These are phyloP conservation scores for Yponomeuta plumbellus DNA, from an alignment of 2,888 invertebrate genomes.

Conservation along the genomic window DNA sequence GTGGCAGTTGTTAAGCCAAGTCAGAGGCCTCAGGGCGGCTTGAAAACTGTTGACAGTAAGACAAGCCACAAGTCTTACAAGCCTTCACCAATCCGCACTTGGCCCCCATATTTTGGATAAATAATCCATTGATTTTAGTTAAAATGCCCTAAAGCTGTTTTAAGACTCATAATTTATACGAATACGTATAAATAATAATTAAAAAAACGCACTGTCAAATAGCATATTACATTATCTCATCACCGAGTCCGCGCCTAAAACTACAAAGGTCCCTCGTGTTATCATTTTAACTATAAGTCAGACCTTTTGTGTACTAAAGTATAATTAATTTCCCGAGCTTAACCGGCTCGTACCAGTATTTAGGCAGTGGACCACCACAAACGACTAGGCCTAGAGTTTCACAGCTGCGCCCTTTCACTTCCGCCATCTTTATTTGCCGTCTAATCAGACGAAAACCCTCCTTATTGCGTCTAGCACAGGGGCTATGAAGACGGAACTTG, in stretches of 20 bases:
- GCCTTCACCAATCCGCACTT: too few relatives aligned
- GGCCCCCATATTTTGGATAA: too few relatives aligned
- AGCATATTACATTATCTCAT: too few relatives aligned
- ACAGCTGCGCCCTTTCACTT: constrained; percentile 45
- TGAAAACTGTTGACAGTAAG: too few relatives aligned
- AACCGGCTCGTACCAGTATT: constrained; percentile 40
- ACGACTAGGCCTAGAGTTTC: constrained; percentile 48
- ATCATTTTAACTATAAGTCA: not conserved
- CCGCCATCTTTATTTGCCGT: not conserved
- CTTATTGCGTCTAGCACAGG: not conserved
- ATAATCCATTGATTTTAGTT: too few relatives aligned
- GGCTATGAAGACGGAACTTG: not conserved
- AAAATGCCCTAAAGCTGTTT: too few relatives aligned
- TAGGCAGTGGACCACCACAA: constrained; percentile 51
- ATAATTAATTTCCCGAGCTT: constrained; percentile 12
- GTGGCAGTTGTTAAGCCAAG: too few relatives aligned
- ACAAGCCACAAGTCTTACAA: too few relatives aligned
- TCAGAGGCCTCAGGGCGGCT: too few relatives aligned
- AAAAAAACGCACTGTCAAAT: too few relatives aligned
- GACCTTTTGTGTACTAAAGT: not conserved
- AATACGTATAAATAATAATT: too few relatives aligned
- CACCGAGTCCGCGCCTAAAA: not conserved
- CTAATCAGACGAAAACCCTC: not conserved
- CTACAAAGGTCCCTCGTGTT: not conserved
- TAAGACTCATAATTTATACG: too few relatives aligned